Evolutionary conservation across 2,113 vertebrate species (phyloP).

Genomic region (Agapornis roseicollis): DNA sequence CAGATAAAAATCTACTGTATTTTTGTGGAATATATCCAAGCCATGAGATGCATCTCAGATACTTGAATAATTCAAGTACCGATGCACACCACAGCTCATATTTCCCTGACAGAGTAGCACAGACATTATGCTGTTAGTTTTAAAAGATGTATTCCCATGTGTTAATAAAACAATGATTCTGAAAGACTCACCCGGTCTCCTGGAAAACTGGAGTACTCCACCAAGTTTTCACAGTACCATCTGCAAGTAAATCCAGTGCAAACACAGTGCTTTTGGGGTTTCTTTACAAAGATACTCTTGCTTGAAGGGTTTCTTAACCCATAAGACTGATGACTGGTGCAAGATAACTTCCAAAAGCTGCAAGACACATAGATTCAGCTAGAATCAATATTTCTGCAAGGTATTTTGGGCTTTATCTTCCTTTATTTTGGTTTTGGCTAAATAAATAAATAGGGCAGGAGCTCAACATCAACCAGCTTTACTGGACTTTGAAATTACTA

Average conservation of each 20-base stretch:
- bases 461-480: background rate
- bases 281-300: background rate
- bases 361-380: background rate
- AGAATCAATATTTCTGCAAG: background rate
- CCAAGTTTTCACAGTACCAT: background rate
- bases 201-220: background rate
- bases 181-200: background rate
- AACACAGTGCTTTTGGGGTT: background rate
- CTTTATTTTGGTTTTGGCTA: background rate
- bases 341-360: background rate
- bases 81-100: background rate
- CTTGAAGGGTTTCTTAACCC: background rate
- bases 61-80: conserved; percentile 25
- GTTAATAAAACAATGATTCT: background rate
- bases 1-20: background rate
- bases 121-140: background rate
- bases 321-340: background rate
- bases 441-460: background rate
- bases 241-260: background rate
- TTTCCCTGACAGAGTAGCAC: background rate
- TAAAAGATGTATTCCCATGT: background rate
- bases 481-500: background rate
- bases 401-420: background rate
- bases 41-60: conserved; percentile 27
- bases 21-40: background rate